Percentiles rank a stretch among this genome's conserved stretches.
phyloP scores from a whole-genome alignment of 1,140 invertebrate species.

The Lanistes nyassanus region DNA sequence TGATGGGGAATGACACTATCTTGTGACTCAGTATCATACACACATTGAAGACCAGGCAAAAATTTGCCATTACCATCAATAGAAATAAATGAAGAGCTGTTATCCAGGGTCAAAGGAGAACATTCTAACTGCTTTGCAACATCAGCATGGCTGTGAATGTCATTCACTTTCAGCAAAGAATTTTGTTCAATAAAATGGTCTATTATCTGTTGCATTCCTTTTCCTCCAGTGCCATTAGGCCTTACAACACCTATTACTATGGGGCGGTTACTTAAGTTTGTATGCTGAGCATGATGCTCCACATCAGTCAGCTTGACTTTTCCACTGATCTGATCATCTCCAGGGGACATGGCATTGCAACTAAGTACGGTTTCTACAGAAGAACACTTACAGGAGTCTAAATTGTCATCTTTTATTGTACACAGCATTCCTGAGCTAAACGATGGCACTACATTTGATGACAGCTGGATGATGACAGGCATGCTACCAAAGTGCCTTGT shows the following conservation, averaged over 20 bases:
- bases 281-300: not conserved
- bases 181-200: slow-evolving; percentile 17
- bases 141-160: too few relatives aligned
- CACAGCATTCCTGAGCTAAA: not conserved
- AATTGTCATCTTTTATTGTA: not conserved
- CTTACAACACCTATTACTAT: not conserved
- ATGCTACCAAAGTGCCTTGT: not conserved
- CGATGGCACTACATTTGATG: not conserved
- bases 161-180: too few relatives aligned
- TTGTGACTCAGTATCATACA: too few relatives aligned
- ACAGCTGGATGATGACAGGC: slow-evolving; percentile 1
- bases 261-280: not conserved
- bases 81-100: too few relatives aligned
- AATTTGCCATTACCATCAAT: too few relatives aligned
- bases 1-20: too few relatives aligned
- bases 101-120: too few relatives aligned
- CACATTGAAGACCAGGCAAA: too few relatives aligned
- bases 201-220: slow-evolving; percentile 17
- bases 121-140: too few relatives aligned
- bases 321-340: not conserved
- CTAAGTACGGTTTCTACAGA: not conserved
- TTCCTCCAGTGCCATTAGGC: slow-evolving; percentile 2
- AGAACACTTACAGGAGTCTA: not conserved
- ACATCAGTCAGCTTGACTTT: not conserved
- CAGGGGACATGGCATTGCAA: not conserved